Base-by-base conservation (phyloP, 2,888 invertebrate genomes). In the Saturnia japonica region DNA sequence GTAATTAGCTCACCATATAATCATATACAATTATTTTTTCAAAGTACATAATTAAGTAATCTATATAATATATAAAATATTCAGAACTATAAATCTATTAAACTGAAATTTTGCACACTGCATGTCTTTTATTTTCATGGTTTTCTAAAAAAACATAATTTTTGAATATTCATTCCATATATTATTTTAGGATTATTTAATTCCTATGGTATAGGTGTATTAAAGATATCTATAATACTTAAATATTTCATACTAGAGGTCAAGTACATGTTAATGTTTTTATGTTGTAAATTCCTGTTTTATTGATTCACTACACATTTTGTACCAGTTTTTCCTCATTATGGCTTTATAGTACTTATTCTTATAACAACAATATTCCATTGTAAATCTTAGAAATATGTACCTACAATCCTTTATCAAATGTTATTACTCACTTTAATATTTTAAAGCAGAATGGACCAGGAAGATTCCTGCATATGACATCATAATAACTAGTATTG, bases 1-100 rank as follows among this genome's bases (percentile, higher is more conserved):
- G 79, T 80, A 78, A 78, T 84, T 81, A 78, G 76, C 79, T 74
- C 74, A 74, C 74, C 73, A 72, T 68, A 70, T 74, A 40, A 74
- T 68, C 67, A 72, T 72, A 73, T 67, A 70, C 73, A 70, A 71
- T 73, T 73, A 12, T 16, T 51, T 6, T 12, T 43, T 43, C 12
- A 43, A 7, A 8, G 43, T 43, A 43, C 9, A 9, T 43, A 43
- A 43, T 14, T 43, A 34, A 34, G 34, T 34, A 34, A 34, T 34
- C 34, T 34, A 4, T 34, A 34, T 34, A 34, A 34, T 34, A 34
- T 34, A 34, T 34, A 34, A 34, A 4, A 34, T 34, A 34, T 6
- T 2, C 34, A 34, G 34, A 34, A 34, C 6, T 34, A 34, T 34
- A 34, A 34, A 34, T 34, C 6, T 4, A 34, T 6, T 47, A 47